A percentile compares a stretch with the other conserved stretches of the same genome.
Conservation (phyloP, 2,113 vertebrate genomes). For the Psilopsiagon aurifrons region DNA sequence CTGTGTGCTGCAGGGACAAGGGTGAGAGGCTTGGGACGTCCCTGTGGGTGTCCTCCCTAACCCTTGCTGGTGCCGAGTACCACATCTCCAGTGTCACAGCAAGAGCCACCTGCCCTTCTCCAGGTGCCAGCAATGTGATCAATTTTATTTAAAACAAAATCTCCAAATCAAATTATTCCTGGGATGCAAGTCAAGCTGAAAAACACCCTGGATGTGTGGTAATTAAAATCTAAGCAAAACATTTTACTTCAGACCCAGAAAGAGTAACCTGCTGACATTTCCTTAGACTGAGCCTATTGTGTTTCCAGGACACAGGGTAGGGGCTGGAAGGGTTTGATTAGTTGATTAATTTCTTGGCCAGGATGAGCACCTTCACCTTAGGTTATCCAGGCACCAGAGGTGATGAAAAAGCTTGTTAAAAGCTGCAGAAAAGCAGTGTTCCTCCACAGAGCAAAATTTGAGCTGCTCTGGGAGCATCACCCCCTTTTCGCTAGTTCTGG, state of each 20-base stretch:
- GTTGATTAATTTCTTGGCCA: not conserved
- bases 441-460: not conserved
- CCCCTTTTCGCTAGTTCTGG: not conserved
- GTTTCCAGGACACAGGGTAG: rapidly evolving
- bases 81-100: rapidly evolving
- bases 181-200: not conserved
- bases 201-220: not conserved
- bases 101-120: not conserved
- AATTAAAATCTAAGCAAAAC: not conserved
- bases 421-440: not conserved
- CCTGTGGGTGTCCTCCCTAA: not conserved
- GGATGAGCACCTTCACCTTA: not conserved
- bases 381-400: not conserved
- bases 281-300: not conserved
- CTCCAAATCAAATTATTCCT: not conserved
- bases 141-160: not conserved
- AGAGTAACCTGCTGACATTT: not conserved
- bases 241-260: not conserved
- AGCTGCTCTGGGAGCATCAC: not conserved
- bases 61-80: rapidly evolving
- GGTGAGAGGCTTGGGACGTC: rapidly evolving
- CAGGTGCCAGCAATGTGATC: rapidly evolving
- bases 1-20: not conserved
- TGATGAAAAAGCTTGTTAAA: not conserved
- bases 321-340: not conserved